Evolutionary conservation across 2,888 invertebrate genomes (phyloP).

Genomic region (Caenorhabditis panamensis): DNA sequence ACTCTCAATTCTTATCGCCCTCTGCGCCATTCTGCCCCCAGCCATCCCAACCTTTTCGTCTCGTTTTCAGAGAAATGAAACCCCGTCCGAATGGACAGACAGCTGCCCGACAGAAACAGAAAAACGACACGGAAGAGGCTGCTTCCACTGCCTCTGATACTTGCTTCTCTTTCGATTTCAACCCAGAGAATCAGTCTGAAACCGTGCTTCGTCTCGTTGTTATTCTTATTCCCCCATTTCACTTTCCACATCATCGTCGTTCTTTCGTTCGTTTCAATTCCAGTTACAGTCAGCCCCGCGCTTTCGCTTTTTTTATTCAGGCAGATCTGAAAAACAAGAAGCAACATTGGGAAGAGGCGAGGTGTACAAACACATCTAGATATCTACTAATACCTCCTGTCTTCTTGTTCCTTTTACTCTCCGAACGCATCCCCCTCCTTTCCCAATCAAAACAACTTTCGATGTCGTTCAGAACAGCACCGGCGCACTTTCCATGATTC

Average conservation of each 20-base stretch:
- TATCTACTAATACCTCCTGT: conserved; percentile 47
- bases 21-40: background rate
- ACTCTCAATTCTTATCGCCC: conserved; percentile 58
- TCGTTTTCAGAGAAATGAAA: conserved; percentile 43
- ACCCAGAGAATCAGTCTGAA: conserved; percentile 19
- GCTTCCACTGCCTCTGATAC: conserved; percentile 2
- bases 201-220: conserved; percentile 30
- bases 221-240: conserved; percentile 48
- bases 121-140: conserved; percentile 6
- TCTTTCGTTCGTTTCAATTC: conserved; percentile 29
- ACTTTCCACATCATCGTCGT: conserved; percentile 32
- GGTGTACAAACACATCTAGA: conserved; percentile 59
- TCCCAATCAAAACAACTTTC: conserved; percentile 63
- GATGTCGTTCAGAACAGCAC: conserved; percentile 42
- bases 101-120: conserved; percentile 3
- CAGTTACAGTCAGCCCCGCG: conserved; percentile 39
- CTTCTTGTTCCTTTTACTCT: conserved; percentile 46
- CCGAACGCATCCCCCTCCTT: conserved; percentile 10
- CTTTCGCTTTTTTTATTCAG: conserved; percentile 57
- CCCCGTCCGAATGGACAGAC: conserved; percentile 2
- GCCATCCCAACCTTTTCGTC: conserved; percentile 11
- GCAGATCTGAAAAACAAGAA: conserved; percentile 55
- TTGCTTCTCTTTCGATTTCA: conserved; percentile 7
- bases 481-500: conserved; percentile 22
- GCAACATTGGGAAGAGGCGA: conserved; percentile 49